Evolutionary conservation across 2,113 vertebrate species (phyloP), one percentile per base, ranked within the genome.

Genomic region (Hydrochoerus hydrochaeris): DNA sequence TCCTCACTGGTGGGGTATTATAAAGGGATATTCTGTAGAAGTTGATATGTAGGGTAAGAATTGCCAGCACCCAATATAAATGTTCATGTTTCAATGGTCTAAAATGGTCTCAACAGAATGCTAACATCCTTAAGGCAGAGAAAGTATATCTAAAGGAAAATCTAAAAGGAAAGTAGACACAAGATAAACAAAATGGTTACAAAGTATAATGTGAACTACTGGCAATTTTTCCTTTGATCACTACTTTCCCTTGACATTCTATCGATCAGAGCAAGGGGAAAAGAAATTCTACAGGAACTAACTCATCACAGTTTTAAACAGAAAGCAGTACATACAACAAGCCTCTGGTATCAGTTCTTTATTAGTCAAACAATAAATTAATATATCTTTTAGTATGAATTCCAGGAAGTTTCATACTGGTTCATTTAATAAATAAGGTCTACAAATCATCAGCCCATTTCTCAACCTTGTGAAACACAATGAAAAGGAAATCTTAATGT

Each of bases 221-320:
- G 71, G 44, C 88, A 94, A 60, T 88, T 94, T 60, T 41, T 4
- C 22, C 46, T 60, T 38, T 3, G 78, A 88, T n/a, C 38, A 88
- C 78, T 88, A 46, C 41, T 95, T 98, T 94, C 94, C 35, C 94
- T 89, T 60, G 44, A 71, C 83, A 81, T 93, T 91, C n/a, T 89
- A 94, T 60, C 91, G 38, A 86, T 38, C 19, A 77, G 78, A 97
- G 41, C 35, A 95, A 89, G 94, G 65, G 38, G 46, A 46, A 94
- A 97, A 63, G 89, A 91, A 86, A 97, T 96, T 91, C 91, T 81
- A 90, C 14, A 7, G 69, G 54, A 94, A 94, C 80, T 93, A 95
- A 90, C 60, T 93, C 38, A 86, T 60, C 82, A 85, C n/a, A 13
- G 1, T 78, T 96, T 90, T 94, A 20, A 89, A 44, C 32, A 81